A percentile compares a stretch with the other conserved stretches of the same genome.
Evolutionary conservation across 2,113 vertebrate species (phyloP).

Genomic region (Pungitius pungitius): DNA sequence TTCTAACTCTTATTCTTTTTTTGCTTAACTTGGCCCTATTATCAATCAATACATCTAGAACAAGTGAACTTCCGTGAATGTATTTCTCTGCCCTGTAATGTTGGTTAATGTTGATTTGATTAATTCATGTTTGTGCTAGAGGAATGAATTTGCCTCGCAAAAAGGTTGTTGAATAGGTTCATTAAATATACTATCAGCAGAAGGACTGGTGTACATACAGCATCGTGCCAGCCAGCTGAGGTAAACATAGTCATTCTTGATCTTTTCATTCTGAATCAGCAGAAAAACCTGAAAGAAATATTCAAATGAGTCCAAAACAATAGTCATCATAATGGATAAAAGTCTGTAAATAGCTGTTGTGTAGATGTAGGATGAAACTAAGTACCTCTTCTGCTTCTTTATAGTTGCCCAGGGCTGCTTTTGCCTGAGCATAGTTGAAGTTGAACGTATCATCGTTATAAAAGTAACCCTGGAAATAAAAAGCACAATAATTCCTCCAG

Average conservation of each 20-base stretch:
- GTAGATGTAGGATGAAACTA: background rate
- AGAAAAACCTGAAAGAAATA: slow-evolving; percentile 87
- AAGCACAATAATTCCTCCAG: slow-evolving; percentile 15
- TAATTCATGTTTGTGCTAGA: background rate
- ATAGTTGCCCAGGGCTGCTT: slow-evolving; percentile 91
- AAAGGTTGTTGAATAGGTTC: background rate
- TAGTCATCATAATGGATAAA: background rate
- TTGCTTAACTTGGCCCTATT: background rate
- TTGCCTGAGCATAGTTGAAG: slow-evolving; percentile 98
- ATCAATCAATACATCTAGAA: background rate
- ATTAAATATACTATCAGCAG: background rate
- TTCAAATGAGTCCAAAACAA: background rate
- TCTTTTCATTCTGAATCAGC: slow-evolving; percentile 95
- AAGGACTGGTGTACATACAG: slow-evolving; percentile 80
- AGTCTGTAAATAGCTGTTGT: background rate
- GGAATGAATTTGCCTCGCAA: background rate
- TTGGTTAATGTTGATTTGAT: background rate
- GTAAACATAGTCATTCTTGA: slow-evolving; percentile 95
- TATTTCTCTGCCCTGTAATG: background rate
- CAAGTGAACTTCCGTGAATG: background rate
- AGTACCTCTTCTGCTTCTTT: slow-evolving; percentile 93
- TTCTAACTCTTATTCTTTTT: background rate
- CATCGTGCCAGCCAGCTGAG: slow-evolving; percentile 97
- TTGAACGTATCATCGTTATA: slow-evolving; percentile 96
- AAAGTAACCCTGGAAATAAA: slow-evolving; percentile 89